A percentile compares a stretch with the other conserved stretches of the same genome.
Evolutionary conservation across 2,113 vertebrate genomes (phyloP).

Genomic region (Phalacrocorax brasilianus): DNA sequence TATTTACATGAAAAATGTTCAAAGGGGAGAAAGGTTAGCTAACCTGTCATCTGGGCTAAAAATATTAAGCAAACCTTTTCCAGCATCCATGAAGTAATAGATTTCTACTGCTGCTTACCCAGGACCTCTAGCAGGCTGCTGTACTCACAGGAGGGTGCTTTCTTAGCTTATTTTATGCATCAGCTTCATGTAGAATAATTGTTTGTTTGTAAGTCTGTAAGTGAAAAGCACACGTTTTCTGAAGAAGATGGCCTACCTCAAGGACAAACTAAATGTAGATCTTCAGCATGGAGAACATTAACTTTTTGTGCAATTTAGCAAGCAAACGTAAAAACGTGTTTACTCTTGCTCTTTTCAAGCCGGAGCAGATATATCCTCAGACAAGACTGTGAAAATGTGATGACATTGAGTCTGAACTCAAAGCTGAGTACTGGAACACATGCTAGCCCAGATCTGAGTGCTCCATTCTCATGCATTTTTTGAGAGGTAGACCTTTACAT

Average conservation of each 20-base stretch:
- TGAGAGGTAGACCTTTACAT: background rate
- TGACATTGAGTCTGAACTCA: background rate
- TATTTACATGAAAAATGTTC: background rate
- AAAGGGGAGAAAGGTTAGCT: background rate
- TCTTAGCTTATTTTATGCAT: background rate
- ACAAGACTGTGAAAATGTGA: background rate
- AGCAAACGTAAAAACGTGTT: background rate
- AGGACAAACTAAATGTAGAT: background rate
- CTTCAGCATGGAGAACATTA: background rate
- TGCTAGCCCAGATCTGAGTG: background rate
- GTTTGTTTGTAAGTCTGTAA: background rate
- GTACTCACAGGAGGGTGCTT: background rate
- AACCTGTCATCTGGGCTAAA: constrained; percentile 2
- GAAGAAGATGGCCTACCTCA: background rate
- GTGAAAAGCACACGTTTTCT: background rate
- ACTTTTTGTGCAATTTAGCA: background rate
- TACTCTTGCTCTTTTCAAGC: background rate
- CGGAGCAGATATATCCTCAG: background rate
- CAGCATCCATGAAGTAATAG: background rate
- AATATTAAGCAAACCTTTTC: background rate
- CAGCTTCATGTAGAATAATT: background rate
- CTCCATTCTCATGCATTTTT: background rate
- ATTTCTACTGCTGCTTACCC: background rate
- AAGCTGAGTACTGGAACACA: background rate
- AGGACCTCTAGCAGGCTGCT: background rate